A percentile compares a stretch with the other conserved stretches of the same genome.
phyloP scores from a whole-genome alignment of 2,113 vertebrate genomes.

The Dolichallabes microphthalmus region DNA sequence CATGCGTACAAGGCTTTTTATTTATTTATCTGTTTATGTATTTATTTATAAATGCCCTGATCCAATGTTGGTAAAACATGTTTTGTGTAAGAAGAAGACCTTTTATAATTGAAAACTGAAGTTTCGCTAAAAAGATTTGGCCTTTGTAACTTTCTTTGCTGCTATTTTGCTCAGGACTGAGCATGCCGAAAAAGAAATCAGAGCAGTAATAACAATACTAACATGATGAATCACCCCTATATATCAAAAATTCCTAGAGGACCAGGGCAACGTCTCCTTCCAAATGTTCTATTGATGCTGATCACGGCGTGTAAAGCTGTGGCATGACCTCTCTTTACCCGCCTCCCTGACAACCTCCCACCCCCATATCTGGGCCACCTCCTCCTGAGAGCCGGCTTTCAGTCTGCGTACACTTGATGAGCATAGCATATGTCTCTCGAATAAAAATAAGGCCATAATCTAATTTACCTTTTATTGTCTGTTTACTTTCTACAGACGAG shows the following conservation, averaged over 20 bases:
- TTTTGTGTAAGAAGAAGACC: slow-evolving; percentile 6
- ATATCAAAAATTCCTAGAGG: slow-evolving; percentile 63
- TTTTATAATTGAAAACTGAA: slow-evolving; percentile 37
- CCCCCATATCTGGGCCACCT: slow-evolving; percentile 65
- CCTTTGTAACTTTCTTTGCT: slow-evolving; percentile 24
- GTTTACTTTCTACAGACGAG: background rate
- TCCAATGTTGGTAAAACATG: background rate
- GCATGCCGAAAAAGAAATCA: slow-evolving; percentile 49
- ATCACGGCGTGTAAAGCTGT: slow-evolving; percentile 71
- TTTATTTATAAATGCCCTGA: background rate
- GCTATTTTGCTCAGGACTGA: slow-evolving; percentile 36
- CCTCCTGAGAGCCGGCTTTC: slow-evolving; percentile 6
- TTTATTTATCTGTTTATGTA: background rate
- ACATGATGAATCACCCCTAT: slow-evolving; percentile 72
- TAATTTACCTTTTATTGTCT: slow-evolving; percentile 24
- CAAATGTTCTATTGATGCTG: slow-evolving; percentile 73
- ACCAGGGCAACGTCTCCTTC: slow-evolving; percentile 64
- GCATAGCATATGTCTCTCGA: slow-evolving; percentile 20
- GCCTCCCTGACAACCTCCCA: slow-evolving; percentile 26
- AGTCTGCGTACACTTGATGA: background rate
- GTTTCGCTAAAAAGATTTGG: background rate
- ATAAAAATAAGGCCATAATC: background rate
- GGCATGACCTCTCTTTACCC: slow-evolving; percentile 66
- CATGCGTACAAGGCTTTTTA: background rate
- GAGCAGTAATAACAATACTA: slow-evolving; percentile 65